These are phyloP conservation scores for Aphyosemion australe DNA, from an alignment of 2,113 vertebrate genomes.

Conservation along the genomic window DNA sequence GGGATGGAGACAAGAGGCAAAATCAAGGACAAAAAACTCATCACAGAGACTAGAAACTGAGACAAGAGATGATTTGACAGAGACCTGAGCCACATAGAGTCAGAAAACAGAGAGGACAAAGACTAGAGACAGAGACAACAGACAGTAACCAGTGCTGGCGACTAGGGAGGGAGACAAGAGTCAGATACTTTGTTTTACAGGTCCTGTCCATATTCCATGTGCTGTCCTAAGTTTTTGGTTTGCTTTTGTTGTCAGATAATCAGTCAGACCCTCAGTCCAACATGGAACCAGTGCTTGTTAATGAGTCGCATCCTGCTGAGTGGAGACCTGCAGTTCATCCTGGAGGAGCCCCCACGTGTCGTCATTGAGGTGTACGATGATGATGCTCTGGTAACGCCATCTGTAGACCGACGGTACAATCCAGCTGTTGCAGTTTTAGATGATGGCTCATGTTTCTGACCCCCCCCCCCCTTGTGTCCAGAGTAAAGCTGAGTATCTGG, in stretches of 20 bases:
- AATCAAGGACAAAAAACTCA: no score
- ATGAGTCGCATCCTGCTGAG: conserved; percentile 82
- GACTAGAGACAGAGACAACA: no score
- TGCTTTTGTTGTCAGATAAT: conserved; percentile 81
- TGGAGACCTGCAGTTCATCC: conserved; percentile 81
- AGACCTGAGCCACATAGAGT: no score
- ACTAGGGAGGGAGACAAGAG: no score
- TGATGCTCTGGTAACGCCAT: conserved; percentile 84
- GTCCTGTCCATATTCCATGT: background rate
- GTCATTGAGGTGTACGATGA: conserved; percentile 94
- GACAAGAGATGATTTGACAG: no score
- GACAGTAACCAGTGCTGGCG: no score
- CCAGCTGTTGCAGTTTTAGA: no score
- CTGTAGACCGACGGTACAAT: background rate
- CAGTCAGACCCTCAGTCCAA: conserved; percentile 92
- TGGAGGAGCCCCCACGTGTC: conserved; percentile 82
- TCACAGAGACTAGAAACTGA: no score
- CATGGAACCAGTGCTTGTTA: conserved; percentile 93
- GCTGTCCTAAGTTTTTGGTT: background rate
- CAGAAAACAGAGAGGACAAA: no score
- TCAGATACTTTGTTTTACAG: no score
- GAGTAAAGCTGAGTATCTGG: conserved; percentile 95
- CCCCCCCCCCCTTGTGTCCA: conserved; percentile 52
- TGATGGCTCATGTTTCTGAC: background rate
- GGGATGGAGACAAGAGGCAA: no score